A percentile compares a stretch with the other conserved stretches of the same genome.
Evolutionary conservation across 2,888 invertebrate genomes (phyloP).

Genomic region (Pollenia angustigena): DNA sequence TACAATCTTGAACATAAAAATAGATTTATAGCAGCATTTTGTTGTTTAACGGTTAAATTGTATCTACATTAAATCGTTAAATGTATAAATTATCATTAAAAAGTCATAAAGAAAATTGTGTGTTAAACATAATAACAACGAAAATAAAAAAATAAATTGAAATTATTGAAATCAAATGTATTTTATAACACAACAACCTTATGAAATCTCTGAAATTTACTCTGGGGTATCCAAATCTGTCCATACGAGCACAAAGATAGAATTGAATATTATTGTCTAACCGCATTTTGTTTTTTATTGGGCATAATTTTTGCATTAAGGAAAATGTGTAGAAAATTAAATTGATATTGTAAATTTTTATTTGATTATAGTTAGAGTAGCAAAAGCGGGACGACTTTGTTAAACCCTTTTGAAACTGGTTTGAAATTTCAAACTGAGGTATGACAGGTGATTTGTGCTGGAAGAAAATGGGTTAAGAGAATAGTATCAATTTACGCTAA

Average conservation of each 20-base stretch:
- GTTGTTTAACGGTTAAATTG: conserved; percentile 47
- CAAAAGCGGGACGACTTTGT: neutral
- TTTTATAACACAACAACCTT: conserved; percentile 35
- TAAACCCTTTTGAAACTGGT: neutral
- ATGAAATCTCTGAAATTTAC: conserved; percentile 7
- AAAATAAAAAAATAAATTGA: conserved; percentile 19
- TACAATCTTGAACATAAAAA: neutral
- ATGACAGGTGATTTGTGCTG: neutral
- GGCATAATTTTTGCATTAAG: conserved; percentile 62
- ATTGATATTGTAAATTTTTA: neutral
- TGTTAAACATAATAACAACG: no score
- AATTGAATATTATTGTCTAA: conserved; percentile 43
- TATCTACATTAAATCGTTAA: neutral
- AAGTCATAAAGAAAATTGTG: neutral
- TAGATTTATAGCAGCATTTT: conserved; percentile 18
- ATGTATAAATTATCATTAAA: conserved; percentile 22
- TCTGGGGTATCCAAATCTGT: neutral
- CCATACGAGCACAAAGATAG: neutral
- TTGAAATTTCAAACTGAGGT: neutral
- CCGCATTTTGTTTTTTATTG: conserved; percentile 59
- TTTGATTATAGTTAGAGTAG: neutral
- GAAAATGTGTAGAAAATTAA: conserved; percentile 21
- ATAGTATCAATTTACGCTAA: no score
- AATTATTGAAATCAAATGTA: neutral
- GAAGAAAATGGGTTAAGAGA: no score